phyloP scores from a whole-genome alignment of 2,888 invertebrate species.

The Steinernema hermaphroditum region DNA sequence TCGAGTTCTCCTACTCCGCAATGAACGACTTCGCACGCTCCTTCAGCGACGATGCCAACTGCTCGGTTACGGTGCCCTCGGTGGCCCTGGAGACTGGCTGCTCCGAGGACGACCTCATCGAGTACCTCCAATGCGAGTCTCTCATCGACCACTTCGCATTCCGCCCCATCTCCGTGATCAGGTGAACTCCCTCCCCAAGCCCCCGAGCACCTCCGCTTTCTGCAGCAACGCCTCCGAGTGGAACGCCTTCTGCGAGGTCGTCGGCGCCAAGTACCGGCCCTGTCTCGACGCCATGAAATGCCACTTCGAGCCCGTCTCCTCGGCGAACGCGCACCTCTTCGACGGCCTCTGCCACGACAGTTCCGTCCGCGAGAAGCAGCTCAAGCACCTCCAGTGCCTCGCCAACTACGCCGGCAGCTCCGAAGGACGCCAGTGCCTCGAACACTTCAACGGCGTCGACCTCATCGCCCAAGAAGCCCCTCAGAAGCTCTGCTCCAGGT shows the following conservation, averaged over 20 bases:
- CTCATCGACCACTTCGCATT: conserved; percentile 56
- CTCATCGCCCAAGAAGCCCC: conserved; percentile 51
- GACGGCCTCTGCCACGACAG: conserved; percentile 48
- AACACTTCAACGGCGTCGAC: conserved; percentile 52
- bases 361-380: conserved; percentile 40
- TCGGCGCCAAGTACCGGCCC: conserved; percentile 51
- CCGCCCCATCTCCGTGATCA: conserved; percentile 58
- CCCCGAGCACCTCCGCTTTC: background rate
- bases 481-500: conserved; percentile 51
- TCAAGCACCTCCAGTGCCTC: conserved; percentile 36
- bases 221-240: conserved; percentile 51
- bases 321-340: conserved; percentile 49
- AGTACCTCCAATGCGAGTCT: conserved; percentile 58
- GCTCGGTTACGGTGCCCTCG: conserved; percentile 39
- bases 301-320: conserved; percentile 51
- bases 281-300: conserved; percentile 54
- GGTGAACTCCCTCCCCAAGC: conserved; percentile 36
- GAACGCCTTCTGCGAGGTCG: conserved; percentile 55
- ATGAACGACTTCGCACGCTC: conserved; percentile 39
- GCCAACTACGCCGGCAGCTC: conserved; percentile 46
- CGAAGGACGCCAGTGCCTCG: conserved; percentile 52
- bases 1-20: conserved; percentile 39
- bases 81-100: conserved; percentile 50
- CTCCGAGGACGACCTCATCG: conserved; percentile 53
- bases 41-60: conserved; percentile 29